Conservation (phyloP, 2,888 invertebrate species). For the Papilio elwesi region DNA sequence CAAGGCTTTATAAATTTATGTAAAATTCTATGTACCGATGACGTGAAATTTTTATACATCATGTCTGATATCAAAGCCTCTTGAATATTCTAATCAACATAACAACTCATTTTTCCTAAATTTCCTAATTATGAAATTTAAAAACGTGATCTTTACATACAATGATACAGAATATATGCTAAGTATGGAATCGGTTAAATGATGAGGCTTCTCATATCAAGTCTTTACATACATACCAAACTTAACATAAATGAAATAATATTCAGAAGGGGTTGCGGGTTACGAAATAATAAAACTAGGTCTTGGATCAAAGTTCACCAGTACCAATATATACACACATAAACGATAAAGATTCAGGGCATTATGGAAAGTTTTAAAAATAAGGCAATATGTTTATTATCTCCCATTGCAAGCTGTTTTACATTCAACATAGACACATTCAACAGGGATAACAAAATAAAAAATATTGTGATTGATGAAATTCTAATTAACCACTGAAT, state of each 20-base stretch:
- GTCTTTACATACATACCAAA: background rate
- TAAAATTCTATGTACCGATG: conserved; percentile 19
- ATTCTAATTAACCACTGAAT: conserved; percentile 82
- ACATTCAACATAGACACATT: conserved; percentile 79
- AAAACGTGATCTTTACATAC: conserved; percentile 2
- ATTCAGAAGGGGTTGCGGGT: conserved; percentile 14
- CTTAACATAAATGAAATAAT: conserved; percentile 29
- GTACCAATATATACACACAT: conserved; percentile 35
- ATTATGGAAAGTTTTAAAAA: conserved; percentile 74
- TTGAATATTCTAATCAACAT: conserved; percentile 7
- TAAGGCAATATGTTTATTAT: conserved; percentile 82
- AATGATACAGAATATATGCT: conserved; percentile 13
- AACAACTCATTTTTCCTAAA: conserved; percentile 3
- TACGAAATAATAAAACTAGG: conserved; percentile 20
- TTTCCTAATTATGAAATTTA: conserved; percentile 10
- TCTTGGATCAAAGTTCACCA: conserved; percentile 34
- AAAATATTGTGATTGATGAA: conserved; percentile 81
- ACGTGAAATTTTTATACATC: conserved; percentile 12
- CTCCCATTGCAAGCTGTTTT: conserved; percentile 78
- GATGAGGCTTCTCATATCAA: conserved; percentile 7
- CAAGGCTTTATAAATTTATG: conserved; percentile 18
- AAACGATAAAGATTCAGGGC: conserved; percentile 51
- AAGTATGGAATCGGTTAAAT: conserved; percentile 9
- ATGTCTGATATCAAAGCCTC: conserved; percentile 6
- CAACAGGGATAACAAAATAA: conserved; percentile 82